Base-by-base conservation (phyloP, 2,113 vertebrate species). In the Dromaius novaehollandiae region DNA sequence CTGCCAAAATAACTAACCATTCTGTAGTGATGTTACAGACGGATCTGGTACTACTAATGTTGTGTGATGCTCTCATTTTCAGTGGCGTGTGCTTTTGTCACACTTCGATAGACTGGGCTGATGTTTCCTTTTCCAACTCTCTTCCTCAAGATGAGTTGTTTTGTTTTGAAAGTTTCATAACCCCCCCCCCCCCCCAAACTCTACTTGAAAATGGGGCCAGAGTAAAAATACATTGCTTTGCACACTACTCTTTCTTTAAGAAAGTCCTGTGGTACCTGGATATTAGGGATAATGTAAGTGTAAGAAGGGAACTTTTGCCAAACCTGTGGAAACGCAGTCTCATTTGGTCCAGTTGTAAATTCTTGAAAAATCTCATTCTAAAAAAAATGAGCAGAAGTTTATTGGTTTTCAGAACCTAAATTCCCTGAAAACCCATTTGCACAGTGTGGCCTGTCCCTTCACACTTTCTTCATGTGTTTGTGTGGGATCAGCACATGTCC, bases 391-490 rank as follows among this genome's bases (percentile, higher is more conserved):
- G 44, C 17, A 38, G 42, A 13, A 75, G 44, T 14, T 70, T 56
- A 24, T 63, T 17, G 4, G 18, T 42, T 15, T 15, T 68, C 64
- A n/a, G 16, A n/a, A 64, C 21, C 7, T 50, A 32, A 89, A 63
- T 13, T 34, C 22, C 44, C 51, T 12, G 13, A 48, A 58, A 80
- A 48, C 11, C 34, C 2, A 2, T 64, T 28, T 81, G 18, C 75
- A 48, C 32, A 18, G 50, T 61, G 30, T 0, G 0, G 7, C 32
- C 4, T 61, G 28, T 12, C 40, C 71, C 68, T 82, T 68, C n/a
- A 11, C 0, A 2, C 56, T 53, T 69, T 64, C 25, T 6, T 53
- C 53, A 2, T 0, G 0, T 51, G 60, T 7, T 17, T 30, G 36
- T 44, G 11, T 25, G 60, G 22, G 77, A 11, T 38, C 42, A 60